Base-by-base conservation (phyloP, 2,888 invertebrate species). In the Xestia ashworthii region DNA sequence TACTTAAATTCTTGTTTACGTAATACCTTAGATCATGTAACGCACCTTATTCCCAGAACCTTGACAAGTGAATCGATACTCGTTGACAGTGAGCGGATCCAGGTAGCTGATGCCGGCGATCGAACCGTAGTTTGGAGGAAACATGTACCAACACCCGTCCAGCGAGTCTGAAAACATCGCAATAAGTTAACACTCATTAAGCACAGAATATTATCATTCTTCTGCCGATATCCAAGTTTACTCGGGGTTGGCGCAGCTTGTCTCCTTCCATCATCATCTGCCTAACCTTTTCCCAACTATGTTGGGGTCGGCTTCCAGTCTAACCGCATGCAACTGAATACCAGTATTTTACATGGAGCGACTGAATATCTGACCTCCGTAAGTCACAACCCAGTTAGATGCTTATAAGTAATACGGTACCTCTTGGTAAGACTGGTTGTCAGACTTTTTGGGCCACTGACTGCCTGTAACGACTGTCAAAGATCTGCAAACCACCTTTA, bases 101-200 rank as follows among this genome's bases (percentile, higher is more conserved):
- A 96, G 82, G 82, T 96, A 96, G 88, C 96, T 96, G 88, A 95
- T 89, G 66, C 96, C 96, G 2, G 96, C 96, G 38, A 96, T 96
- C 22, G 96, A 96, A 0, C 96, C 96, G 87, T 96, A 96, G 90
- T 96, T 96, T 0, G 96, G 96, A 0, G 96, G 96, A 84, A 94
- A 96, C 94, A 96, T 95, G 86, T 94, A 96, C 95, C 95, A 95
- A 74, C 96, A 96, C 0, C 96, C 96, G 73, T 96, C 96, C 87
- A 96, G 80, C 0, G 93, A 89, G 78, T 95, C 96, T 96, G 86
- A 16, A 84, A 77, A 70, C 3, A 71, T 48, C 12, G 1, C 32
- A 19, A n/a, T 64, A 38, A 12, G 32, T 44, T 55, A 48, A 12
- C 38, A 44, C 38, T 55, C 22, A 41, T 4, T 25, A n/a, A 22